Conservation (phyloP, 1,140 invertebrate genomes). For the Campoletis sonorensis region DNA sequence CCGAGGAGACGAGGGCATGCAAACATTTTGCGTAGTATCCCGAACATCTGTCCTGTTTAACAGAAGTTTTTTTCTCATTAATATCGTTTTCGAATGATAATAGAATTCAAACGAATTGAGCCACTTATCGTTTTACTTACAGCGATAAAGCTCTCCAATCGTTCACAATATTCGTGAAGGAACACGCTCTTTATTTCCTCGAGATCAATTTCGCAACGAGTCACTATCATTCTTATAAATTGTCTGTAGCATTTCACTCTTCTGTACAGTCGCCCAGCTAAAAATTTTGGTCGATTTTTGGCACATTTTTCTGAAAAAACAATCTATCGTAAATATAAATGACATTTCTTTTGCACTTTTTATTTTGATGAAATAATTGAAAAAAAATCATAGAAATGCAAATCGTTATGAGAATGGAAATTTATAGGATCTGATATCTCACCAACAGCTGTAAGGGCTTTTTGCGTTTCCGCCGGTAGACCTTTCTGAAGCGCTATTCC, state of each 20-base stretch:
- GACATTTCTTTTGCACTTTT: too few species aligned
- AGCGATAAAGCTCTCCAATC: conserved; percentile 86
- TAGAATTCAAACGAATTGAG: too few species aligned
- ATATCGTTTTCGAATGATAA: too few species aligned
- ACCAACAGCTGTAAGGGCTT: conserved; percentile 85
- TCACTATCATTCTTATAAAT: conserved; percentile 91
- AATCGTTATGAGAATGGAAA: too few species aligned
- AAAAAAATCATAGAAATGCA: too few species aligned
- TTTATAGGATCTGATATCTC: conserved; percentile 26
- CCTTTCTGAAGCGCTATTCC: conserved; percentile 90
- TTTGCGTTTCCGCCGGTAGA: conserved; percentile 91
- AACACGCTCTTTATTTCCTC: conserved; percentile 90
- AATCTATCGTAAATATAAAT: not conserved
- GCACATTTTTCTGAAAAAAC: conserved; percentile 83
- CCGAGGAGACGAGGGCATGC: conserved; percentile 76
- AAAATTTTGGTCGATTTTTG: conserved; percentile 90
- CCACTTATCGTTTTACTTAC: conserved; percentile 74
- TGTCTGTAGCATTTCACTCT: conserved; percentile 90
- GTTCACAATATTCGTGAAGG: conserved; percentile 84
- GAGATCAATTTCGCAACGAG: conserved; percentile 93
- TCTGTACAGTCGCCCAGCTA: conserved; percentile 92
- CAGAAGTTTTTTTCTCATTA: too few species aligned
- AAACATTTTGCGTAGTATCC: conserved; percentile 82
- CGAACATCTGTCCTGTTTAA: conserved; percentile 79
- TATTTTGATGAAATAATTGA: too few species aligned